Evolutionary conservation across 2,888 invertebrate genomes (phyloP).

Genomic region (Hymenopus coronatus): DNA sequence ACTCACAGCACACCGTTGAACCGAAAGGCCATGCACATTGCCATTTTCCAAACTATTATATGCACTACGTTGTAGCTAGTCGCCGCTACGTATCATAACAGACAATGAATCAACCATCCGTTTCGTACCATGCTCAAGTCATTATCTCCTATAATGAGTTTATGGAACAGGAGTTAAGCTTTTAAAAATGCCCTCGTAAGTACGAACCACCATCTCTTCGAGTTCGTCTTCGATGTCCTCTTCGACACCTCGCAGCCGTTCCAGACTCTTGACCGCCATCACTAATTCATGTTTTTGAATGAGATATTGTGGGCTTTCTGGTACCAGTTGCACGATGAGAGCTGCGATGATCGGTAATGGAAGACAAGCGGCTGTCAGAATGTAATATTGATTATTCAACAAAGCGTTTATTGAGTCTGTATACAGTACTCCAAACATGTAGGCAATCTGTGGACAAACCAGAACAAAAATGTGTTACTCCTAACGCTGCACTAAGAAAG

Average conservation of each 20-base stretch:
- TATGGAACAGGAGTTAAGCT: too few species aligned
- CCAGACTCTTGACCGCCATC: slow-evolving; percentile 63
- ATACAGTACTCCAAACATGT: slow-evolving; percentile 66
- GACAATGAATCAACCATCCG: too few species aligned
- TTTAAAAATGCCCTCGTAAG: too few species aligned
- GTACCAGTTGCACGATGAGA: slow-evolving; percentile 65
- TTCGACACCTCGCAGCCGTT: slow-evolving; percentile 63
- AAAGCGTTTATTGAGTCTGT: slow-evolving; percentile 70
- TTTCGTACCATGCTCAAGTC: too few species aligned
- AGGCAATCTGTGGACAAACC: slow-evolving; percentile 47
- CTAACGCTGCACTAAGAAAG: too few species aligned
- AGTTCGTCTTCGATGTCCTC: slow-evolving; percentile 63
- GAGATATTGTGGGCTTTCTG: slow-evolving; percentile 75
- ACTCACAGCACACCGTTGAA: too few species aligned
- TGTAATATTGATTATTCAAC: slow-evolving; percentile 56
- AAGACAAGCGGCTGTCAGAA: slow-evolving; percentile 59
- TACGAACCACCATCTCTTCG: slow-evolving; percentile 54
- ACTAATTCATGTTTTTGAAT: slow-evolving; percentile 56
- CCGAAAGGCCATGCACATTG: too few species aligned
- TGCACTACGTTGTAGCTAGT: too few species aligned
- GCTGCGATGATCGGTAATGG: slow-evolving; percentile 61
- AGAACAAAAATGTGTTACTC: background rate
- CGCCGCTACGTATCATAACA: too few species aligned
- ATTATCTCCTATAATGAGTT: too few species aligned
- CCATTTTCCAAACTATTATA: too few species aligned